A percentile compares a stretch with the other conserved stretches of the same genome.
Conservation (phyloP, 2,888 invertebrate species). For the Adela reaumurella region DNA sequence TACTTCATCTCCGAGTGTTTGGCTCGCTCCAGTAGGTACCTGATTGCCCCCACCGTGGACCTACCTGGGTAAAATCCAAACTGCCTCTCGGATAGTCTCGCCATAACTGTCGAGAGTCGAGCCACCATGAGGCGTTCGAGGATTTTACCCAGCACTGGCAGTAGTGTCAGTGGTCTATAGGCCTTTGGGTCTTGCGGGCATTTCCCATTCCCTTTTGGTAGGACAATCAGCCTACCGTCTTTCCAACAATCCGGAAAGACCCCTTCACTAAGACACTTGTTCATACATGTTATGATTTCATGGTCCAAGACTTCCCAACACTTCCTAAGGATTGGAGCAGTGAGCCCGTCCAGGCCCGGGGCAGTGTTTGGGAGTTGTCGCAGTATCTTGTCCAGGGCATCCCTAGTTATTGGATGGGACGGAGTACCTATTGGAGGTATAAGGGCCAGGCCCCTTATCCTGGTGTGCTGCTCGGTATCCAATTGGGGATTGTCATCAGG, state of each 20-base stretch:
- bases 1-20: slow-evolving; percentile 6
- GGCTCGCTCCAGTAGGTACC: background rate
- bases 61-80: slow-evolving; percentile 13
- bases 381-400: slow-evolving; percentile 10
- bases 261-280: slow-evolving; percentile 14
- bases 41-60: slow-evolving; percentile 12
- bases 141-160: slow-evolving; percentile 18
- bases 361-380: slow-evolving; percentile 15
- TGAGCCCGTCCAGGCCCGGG: slow-evolving; percentile 17
- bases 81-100: slow-evolving; percentile 8
- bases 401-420: slow-evolving; percentile 5
- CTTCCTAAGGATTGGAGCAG: slow-evolving; percentile 11
- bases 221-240: slow-evolving; percentile 11
- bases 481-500: slow-evolving; percentile 14
- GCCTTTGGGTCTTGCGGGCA: slow-evolving; percentile 14
- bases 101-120: background rate
- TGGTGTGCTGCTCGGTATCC: slow-evolving; percentile 14
- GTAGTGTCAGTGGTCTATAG: slow-evolving; percentile 18
- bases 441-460: slow-evolving; percentile 8
- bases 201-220: slow-evolving; percentile 16
- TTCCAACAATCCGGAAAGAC: slow-evolving; percentile 17
- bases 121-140: slow-evolving; percentile 15
- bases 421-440: slow-evolving; percentile 10
- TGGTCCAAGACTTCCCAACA: background rate
- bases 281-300: background rate